phyloP scores from a whole-genome alignment of 2,797 vertebrate species.

The Knipowitschia caucasica region DNA sequence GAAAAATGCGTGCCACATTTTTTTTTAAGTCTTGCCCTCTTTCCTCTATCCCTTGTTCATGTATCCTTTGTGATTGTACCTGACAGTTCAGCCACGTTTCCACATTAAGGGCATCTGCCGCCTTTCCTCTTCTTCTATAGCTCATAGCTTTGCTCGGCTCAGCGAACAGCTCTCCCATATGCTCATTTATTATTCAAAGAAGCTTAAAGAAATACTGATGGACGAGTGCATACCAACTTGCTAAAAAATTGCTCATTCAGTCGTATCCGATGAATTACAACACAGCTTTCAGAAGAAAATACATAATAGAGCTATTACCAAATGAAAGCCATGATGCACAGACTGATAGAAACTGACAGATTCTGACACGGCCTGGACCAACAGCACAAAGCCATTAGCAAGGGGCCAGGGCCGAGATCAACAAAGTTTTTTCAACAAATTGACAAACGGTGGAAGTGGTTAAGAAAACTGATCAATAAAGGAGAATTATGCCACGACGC shows the following conservation, averaged over 20 bases:
- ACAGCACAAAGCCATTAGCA: conserved; percentile 28
- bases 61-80: conserved; percentile 50
- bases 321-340: not conserved
- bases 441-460: not conserved
- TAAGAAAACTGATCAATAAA: not conserved
- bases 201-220: conserved; percentile 55
- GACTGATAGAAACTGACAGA: conserved; percentile 35
- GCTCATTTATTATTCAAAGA: conserved; percentile 76
- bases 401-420: conserved; percentile 14
- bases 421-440: not conserved
- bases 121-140: conserved; percentile 23
- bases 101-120: conserved; percentile 69
- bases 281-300: not conserved
- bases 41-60: conserved; percentile 22
- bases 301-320: not conserved
- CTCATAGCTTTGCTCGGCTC: conserved; percentile 26
- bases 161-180: conserved; percentile 62
- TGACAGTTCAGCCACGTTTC: conserved; percentile 62
- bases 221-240: conserved; percentile 62
- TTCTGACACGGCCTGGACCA: conserved; percentile 43
- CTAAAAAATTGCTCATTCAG: not conserved
- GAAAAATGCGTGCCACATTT: not conserved
- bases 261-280: not conserved
- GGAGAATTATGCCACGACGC: too few relatives aligned
- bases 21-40: not conserved